Evolutionary conservation across 2,888 invertebrate species (phyloP).

Genomic region (Hypena proboscidalis): DNA sequence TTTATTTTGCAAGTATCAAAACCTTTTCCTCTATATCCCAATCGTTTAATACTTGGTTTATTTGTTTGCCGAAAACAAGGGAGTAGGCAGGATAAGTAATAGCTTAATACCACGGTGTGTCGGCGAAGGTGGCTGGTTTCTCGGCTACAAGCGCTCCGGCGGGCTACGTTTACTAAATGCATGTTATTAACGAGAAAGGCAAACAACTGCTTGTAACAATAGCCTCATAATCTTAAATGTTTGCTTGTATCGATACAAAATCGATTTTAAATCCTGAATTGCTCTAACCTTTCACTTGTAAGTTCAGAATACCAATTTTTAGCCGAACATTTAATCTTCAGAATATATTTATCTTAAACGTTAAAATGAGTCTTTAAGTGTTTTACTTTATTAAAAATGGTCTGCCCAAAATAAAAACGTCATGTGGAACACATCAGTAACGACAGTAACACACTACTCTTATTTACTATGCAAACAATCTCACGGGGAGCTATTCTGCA

Average conservation of each 20-base stretch:
- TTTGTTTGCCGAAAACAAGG: constrained; percentile 68
- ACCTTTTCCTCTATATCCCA: constrained; percentile 12
- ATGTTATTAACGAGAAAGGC: constrained; percentile 71
- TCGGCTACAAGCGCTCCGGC: constrained; percentile 63
- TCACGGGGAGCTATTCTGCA: no score
- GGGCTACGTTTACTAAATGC: constrained; percentile 64
- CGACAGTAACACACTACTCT: no score
- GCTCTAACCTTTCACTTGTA: no score
- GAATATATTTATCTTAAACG: no score
- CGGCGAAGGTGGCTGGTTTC: constrained; percentile 76
- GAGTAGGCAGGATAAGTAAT: constrained; percentile 78
- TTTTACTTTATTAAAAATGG: no score
- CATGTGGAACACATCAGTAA: no score
- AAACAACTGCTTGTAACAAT: constrained; percentile 65
- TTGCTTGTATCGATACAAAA: constrained; percentile 14
- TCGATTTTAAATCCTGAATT: no score
- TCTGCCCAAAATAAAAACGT: no score
- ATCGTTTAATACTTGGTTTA: constrained; percentile 46
- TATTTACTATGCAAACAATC: no score
- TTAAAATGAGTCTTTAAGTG: no score
- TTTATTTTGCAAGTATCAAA: constrained; percentile 48
- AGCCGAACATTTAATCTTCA: no score
- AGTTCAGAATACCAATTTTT: no score
- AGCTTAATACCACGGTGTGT: constrained; percentile 80
- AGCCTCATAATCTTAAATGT: constrained; percentile 34